Evolutionary conservation across 1,140 invertebrate genomes (phyloP).

Genomic region (Drosophila kepulauana): DNA sequence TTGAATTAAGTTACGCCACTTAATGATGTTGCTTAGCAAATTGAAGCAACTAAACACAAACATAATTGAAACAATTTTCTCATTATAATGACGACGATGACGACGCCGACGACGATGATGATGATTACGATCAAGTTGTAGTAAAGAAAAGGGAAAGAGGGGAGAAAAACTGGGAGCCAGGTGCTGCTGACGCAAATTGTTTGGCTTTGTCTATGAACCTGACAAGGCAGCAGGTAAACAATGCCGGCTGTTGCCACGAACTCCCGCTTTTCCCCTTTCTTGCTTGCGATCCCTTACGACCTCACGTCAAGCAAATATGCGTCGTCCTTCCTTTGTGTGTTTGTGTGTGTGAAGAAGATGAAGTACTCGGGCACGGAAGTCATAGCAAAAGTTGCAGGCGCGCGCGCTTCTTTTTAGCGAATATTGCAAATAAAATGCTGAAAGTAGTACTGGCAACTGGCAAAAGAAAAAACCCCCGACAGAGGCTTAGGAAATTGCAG

Average conservation of each 20-base stretch:
- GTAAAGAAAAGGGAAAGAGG: slow-evolving; percentile 1
- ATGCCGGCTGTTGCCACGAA: slow-evolving; percentile 49
- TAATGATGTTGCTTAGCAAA: slow-evolving; percentile 84
- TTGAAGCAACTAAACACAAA: slow-evolving; percentile 84
- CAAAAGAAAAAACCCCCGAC: slow-evolving; percentile 47
- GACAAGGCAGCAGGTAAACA: slow-evolving; percentile 75
- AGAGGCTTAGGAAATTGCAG: slow-evolving; percentile 47
- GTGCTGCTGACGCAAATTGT: slow-evolving; percentile 76
- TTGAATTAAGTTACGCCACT: slow-evolving; percentile 71
- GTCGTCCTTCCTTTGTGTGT: slow-evolving; percentile 41
- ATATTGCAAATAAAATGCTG: slow-evolving; percentile 65
- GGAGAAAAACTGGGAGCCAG: slow-evolving; percentile 33
- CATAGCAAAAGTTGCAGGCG: slow-evolving; percentile 63
- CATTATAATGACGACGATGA: slow-evolving; percentile 75
- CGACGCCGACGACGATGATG: slow-evolving; percentile 40
- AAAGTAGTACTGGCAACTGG: slow-evolving; percentile 37
- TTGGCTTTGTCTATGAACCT: slow-evolving; percentile 64
- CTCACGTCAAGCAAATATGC: slow-evolving; percentile 77
- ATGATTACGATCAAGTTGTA: slow-evolving; percentile 31
- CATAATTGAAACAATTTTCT: slow-evolving; percentile 84
- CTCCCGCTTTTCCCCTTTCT: neutral
- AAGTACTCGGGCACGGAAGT: slow-evolving; percentile 61
- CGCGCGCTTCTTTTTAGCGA: slow-evolving; percentile 49
- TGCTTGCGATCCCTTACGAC: neutral
- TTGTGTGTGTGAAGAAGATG: slow-evolving; percentile 60